Conservation (phyloP, 2,888 invertebrate species). For the Mythimna pallens region DNA sequence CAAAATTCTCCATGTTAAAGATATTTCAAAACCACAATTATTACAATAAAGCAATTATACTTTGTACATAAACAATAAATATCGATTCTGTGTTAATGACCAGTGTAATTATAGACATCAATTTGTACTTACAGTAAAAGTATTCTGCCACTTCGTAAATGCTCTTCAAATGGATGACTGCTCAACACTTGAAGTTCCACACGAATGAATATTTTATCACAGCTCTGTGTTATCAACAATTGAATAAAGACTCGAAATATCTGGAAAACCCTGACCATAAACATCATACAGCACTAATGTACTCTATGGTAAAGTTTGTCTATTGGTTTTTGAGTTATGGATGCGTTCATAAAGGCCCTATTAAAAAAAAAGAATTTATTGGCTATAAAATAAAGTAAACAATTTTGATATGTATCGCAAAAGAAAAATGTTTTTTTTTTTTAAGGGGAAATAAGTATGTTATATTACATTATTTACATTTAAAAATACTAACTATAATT, state of each 20-base stretch:
- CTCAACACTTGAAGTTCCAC: not conserved
- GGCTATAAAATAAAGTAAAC: too few species aligned
- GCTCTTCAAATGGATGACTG: not conserved
- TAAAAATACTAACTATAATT: too few species aligned
- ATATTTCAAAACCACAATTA: too few species aligned
- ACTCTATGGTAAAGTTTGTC: not conserved
- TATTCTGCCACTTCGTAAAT: not conserved
- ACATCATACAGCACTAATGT: not conserved
- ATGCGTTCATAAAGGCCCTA: not conserved
- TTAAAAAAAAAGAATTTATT: too few species aligned
- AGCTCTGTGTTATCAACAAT: not conserved
- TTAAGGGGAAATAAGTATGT: too few species aligned
- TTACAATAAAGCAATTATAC: too few species aligned
- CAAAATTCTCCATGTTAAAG: too few species aligned
- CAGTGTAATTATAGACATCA: not conserved
- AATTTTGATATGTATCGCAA: too few species aligned
- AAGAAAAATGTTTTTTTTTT: too few species aligned
- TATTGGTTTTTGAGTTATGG: not conserved
- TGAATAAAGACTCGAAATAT: not conserved
- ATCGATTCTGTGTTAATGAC: not conserved
- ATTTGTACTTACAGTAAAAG: slow-evolving; percentile 1
- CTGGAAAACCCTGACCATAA: slow-evolving; percentile 3
- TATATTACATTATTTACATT: too few species aligned
- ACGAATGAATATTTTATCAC: not conserved
- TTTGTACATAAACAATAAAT: too few species aligned